These are phyloP conservation scores for Rhynchomys soricoides DNA, from an alignment of 2,113 vertebrate species.

Conservation along the genomic window DNA sequence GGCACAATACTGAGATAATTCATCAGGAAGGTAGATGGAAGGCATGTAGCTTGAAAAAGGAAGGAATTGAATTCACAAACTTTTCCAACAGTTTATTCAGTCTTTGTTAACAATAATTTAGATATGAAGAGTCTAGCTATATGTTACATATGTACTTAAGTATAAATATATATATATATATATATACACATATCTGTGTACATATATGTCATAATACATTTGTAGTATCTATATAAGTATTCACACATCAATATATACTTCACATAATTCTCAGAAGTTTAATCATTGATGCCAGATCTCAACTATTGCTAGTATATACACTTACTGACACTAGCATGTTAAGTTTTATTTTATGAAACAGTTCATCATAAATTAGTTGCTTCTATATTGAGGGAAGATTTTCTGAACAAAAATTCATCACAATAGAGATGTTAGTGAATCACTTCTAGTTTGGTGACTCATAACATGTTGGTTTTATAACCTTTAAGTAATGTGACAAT, in stretches of 20 bases:
- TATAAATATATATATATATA: not conserved
- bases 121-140: not conserved
- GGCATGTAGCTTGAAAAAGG: not conserved
- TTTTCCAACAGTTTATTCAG: constrained; percentile 31
- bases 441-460: constrained; percentile 71
- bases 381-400: constrained; percentile 62
- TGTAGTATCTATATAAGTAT: not conserved
- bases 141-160: not conserved
- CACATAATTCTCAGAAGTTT: not conserved
- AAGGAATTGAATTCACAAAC: not conserved
- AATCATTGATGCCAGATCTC: constrained; percentile 32
- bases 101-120: not conserved
- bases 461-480: constrained; percentile 67
- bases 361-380: constrained; percentile 67
- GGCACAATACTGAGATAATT: not conserved
- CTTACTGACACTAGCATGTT: constrained; percentile 51
- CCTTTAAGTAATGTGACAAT: constrained; percentile 71
- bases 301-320: constrained; percentile 11
- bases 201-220: not conserved
- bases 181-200: not conserved
- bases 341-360: constrained; percentile 76
- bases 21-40: not conserved
- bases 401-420: constrained; percentile 71
- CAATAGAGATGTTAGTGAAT: constrained; percentile 66
- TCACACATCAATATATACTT: not conserved